Conservation (phyloP, 2,113 vertebrate species). For the Laterallus jamaicensis region DNA sequence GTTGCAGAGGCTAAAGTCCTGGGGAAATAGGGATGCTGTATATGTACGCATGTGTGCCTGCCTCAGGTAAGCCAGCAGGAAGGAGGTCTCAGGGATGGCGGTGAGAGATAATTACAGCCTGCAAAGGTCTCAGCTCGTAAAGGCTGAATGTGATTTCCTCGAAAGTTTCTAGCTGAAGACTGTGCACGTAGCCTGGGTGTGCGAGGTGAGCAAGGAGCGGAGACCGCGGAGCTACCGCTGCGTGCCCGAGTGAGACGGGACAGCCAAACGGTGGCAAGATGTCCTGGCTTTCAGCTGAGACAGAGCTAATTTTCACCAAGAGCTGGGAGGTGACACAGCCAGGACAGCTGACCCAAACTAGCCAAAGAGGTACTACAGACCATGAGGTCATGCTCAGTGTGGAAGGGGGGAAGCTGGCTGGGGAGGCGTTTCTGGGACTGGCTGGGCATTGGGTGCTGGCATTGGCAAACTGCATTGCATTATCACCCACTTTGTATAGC, state of each 20-base stretch:
- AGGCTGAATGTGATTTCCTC: slow-evolving; percentile 9
- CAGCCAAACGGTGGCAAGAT: not conserved
- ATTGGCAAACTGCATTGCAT: too few relatives aligned
- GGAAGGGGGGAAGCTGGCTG: too few relatives aligned
- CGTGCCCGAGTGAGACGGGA: not conserved
- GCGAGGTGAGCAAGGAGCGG: not conserved
- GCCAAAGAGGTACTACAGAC: too few relatives aligned
- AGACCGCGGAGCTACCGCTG: not conserved
- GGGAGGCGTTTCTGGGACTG: too few relatives aligned
- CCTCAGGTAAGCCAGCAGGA: not conserved
- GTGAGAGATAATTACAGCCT: slow-evolving; percentile 46
- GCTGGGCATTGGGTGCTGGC: too few relatives aligned
- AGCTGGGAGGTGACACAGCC: too few relatives aligned
- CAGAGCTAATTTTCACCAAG: too few relatives aligned
- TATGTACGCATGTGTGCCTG: not conserved
- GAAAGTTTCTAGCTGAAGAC: not conserved
- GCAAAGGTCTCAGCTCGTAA: slow-evolving; percentile 27
- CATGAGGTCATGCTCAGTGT: too few relatives aligned
- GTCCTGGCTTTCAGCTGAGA: too few relatives aligned
- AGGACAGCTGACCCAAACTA: too few relatives aligned
- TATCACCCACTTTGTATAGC: too few relatives aligned
- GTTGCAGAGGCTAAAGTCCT: not conserved
- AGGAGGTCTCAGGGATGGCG: not conserved
- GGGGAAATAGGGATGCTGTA: not conserved
- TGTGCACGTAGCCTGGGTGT: not conserved